Evolutionary conservation across 2,797 vertebrate species (phyloP), one percentile per base, ranked within the genome.

Genomic region (Pitangus sulphuratus): DNA sequence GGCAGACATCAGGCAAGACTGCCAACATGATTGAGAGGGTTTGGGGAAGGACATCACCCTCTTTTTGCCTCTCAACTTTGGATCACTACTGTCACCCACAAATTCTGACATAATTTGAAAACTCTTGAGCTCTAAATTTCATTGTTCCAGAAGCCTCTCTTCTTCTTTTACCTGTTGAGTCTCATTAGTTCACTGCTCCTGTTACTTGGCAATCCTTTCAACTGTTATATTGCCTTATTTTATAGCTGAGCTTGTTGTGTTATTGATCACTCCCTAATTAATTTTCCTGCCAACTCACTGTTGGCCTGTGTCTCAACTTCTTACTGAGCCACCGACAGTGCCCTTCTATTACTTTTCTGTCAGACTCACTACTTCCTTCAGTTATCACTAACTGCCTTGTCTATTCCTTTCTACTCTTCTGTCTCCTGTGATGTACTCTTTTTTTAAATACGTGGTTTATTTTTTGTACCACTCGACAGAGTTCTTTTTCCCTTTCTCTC

Each of bases 191-290:
- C 68, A 22, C n/a, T 60, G n/a, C n/a, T 65, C 12, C 20, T 50
- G 26, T 71, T 87, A n/a, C 56, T 68, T 93, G 60, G 75, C 86
- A 87, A 89, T 92, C 56, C 57, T 85, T 89, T 54, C 48, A 87
- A 44, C 22, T 74, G 30, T 57, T 89, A 24, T 74, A 71, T 60
- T 85, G 68, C 40, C 21, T 77, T 87, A 84, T 89, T 85, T 95
- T 90, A 77, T 82, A 83, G 53, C 26, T 92, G 64, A 53, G 8
- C 35, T 91, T 84, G 9, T 78, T 80, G 40, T 7, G 2, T 83
- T 95, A 61, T 24, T 87, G 56, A 89, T 61, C 48, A 54, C 1
- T 18, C 35, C n/a, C 10, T 93, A 80, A 87, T 71, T 68, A 64
- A 79, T 85, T 89, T 94, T 68, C 45, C 51, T 77, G 56, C 66